Base-by-base conservation (phyloP, 2,113 vertebrate species). In the Thinocorus orbignyianus region DNA sequence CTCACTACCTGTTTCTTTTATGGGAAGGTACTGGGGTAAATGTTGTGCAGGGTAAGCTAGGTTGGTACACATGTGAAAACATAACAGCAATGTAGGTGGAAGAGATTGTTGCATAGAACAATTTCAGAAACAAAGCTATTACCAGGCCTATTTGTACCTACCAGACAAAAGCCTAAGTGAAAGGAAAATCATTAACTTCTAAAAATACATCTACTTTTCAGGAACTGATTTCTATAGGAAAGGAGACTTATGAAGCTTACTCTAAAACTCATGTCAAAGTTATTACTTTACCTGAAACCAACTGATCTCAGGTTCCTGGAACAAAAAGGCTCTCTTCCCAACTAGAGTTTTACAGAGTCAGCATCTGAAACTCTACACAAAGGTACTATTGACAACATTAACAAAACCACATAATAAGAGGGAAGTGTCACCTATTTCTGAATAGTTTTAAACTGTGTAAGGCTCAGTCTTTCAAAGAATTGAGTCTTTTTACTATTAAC, bases 311-410 rank as follows among this genome's bases (percentile, higher is more conserved):
- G 10, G 39, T 76, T 90, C 81, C 37, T 35, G n/a, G 33, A 86
- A 52, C 23, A 77, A 77, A 66, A 82, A 49, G 23, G 7, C 30
- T 74, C 55, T 71, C 61, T 37, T 9, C 24, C 39, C 35, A 66
- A 0, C 17, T 17, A 86, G 24, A 66, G 26, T 3, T 55, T 30
- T 24, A 49, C 4, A 44, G 15, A 23, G 9, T 25, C 24, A 61
- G 13, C 41, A 78, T n/a, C 11, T 61, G 26, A 37, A 82, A 71
- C 9, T 28, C 54, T 46, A 39, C 57, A 16, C 28, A 90, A 42
- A 0, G 1, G 30, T n/a, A 66, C 13, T 12, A 61, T 19, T 9
- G 52, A 81, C 54, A 64, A 58, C 0, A 0, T 49, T 10, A 66
- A 49, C 24, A 39, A 30, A 44, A n/a, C 9, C 19, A 41, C 9